A percentile compares a stretch with the other conserved stretches of the same genome.
Conservation (phyloP, 2,888 invertebrate species). For the Agonopterix alstromeriana region DNA sequence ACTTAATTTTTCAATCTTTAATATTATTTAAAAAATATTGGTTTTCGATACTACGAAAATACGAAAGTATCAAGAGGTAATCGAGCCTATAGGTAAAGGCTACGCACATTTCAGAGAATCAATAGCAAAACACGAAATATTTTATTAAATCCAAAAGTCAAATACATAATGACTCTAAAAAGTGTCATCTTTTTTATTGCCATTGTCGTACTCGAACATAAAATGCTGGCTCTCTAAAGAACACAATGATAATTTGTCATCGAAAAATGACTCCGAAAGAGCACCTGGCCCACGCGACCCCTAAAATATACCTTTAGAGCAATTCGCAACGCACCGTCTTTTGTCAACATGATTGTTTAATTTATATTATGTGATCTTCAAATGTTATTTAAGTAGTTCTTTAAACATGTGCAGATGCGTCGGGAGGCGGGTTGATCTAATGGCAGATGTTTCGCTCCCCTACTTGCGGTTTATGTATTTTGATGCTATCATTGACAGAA, state of each 20-base stretch:
- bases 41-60: too few species aligned
- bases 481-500: constrained; percentile 22
- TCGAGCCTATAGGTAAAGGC: too few species aligned
- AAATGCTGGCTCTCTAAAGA: constrained; percentile 42
- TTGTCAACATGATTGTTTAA: constrained; percentile 70
- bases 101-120: too few species aligned
- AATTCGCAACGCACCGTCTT: constrained; percentile 65
- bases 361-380: constrained; percentile 73
- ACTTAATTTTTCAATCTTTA: too few species aligned
- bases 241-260: constrained; percentile 73
- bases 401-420: constrained; percentile 65
- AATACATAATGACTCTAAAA: constrained; percentile 30
- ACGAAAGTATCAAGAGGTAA: too few species aligned
- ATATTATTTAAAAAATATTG: too few species aligned
- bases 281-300: constrained; percentile 71
- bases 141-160: constrained; percentile 29
- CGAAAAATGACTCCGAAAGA: constrained; percentile 39
- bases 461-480: constrained; percentile 42
- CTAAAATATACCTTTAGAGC: constrained; percentile 26
- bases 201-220: constrained; percentile 30
- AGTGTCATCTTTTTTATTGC: constrained; percentile 45
- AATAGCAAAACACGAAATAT: neutral
- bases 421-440: constrained; percentile 41
- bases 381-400: constrained; percentile 70
- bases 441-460: constrained; percentile 49